These are phyloP conservation scores for Acromyrmex heyeri DNA, from an alignment of 1,140 invertebrate genomes.

Conservation along the genomic window DNA sequence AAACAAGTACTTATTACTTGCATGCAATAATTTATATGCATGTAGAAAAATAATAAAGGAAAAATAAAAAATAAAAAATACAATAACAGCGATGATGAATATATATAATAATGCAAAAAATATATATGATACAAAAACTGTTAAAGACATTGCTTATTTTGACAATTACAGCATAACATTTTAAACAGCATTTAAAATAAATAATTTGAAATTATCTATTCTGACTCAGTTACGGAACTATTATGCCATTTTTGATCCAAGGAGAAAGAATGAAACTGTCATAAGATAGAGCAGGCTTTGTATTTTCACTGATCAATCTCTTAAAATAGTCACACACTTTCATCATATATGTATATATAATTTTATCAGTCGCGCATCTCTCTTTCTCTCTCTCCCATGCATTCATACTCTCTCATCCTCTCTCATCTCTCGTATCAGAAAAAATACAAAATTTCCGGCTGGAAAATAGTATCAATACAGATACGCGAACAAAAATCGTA, in stretches of 20 bases:
- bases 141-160: not conserved
- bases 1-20: no score
- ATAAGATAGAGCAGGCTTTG: conserved; percentile 51
- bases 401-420: not conserved
- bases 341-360: conserved; percentile 22
- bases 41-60: not conserved
- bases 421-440: conserved; percentile 40
- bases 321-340: conserved; percentile 75
- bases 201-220: not conserved
- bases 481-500: conserved; percentile 45
- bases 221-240: not conserved
- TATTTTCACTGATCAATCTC: conserved; percentile 71
- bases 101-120: not conserved
- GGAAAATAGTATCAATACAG: conserved; percentile 38
- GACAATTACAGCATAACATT: not conserved
- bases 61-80: not conserved
- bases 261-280: not conserved
- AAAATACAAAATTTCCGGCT: conserved; percentile 73
- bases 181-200: not conserved
- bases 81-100: not conserved
- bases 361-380: conserved; percentile 22
- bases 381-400: conserved; percentile 13
- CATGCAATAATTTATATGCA: no score
- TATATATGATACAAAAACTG: not conserved
- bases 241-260: not conserved